These are phyloP conservation scores for Microcebus ravelobensis DNA, from an alignment of 2,113 vertebrate genomes.

Conservation along the genomic window DNA sequence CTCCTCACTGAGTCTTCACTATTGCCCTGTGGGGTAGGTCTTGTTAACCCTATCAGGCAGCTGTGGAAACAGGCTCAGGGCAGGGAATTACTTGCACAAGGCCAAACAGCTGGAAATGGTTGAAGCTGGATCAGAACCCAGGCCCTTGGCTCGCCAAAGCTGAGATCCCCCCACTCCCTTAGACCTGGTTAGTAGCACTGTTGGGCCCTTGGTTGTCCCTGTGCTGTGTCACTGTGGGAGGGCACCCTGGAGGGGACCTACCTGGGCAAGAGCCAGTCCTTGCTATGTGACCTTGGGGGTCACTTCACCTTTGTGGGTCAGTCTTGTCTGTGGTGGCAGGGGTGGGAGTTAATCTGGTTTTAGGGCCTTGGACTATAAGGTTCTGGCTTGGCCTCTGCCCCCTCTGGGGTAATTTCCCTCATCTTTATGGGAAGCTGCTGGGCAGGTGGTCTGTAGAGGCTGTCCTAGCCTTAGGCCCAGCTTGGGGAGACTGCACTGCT, in stretches of 20 bases:
- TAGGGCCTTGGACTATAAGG: background rate
- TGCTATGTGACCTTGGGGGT: background rate
- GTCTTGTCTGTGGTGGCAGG: background rate
- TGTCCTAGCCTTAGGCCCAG: background rate
- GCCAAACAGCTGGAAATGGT: background rate
- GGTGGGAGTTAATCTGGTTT: background rate
- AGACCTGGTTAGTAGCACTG: background rate
- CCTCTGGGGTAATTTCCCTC: background rate
- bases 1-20: background rate
- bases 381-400: background rate
- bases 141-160: background rate
- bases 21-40: background rate
- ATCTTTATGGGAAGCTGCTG: background rate
- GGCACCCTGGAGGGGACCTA: conserved; percentile 20
- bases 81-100: background rate
- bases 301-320: background rate
- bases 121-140: background rate
- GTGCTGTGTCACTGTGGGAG: conserved; percentile 31
- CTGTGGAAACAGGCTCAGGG: background rate
- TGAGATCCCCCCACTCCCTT: background rate
- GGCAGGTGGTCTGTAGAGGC: conserved; percentile 16
- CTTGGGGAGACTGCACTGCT: background rate
- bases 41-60: background rate
- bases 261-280: conserved; percentile 13
- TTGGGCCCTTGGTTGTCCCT: background rate